Evolutionary conservation across 2,797 vertebrate genomes (phyloP), one percentile per base, ranked within the genome.

Genomic region (Premnoplex brunnescens): DNA sequence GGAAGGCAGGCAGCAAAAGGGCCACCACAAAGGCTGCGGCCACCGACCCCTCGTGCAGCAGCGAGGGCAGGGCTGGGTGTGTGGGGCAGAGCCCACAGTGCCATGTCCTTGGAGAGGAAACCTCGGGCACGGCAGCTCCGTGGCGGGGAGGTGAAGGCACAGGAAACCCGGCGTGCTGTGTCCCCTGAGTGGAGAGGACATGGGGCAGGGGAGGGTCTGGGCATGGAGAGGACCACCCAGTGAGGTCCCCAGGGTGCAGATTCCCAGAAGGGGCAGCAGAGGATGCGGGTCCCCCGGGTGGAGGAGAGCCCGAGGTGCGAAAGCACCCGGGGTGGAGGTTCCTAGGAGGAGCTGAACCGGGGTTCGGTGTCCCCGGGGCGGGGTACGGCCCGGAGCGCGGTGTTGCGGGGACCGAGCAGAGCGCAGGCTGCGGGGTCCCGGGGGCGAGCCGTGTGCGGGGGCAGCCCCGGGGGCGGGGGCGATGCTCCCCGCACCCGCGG

Each of bases 1-100:
- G 24, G 12, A 17, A 48, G 44, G 58, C 0, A 1, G 18, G 51
- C 17, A 41, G 24, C 36, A 52, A 69, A 77, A 5, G 17, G 7
- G 7, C 0, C 11, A 24, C 28, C 14, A 10, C 16, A 51, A 51
- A 46, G 34, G 12, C 19, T 54, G 44, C 3, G 5, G 24, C 36
- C 32, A 20, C 30, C 1, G 3, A 26, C 4, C n/a, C 2, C 22
- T 21, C 8, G 37, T 0, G 0, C 27, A 43, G 44, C 43, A 49
- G 39, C 0, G 2, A 52, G 75, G 54, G 11, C 62, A 41, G 3
- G 30, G 37, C 49, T 37, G 55, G 36, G 44, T 21, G 52, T 16
- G 14, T 6, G 62, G 62, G 36, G 75, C 75, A 60, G 69, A 64
- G 30, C 8, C 9, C 20, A 10, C 3, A 2, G 34, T 3, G 20